A percentile compares a stretch with the other conserved stretches of the same genome.
phyloP scores from a whole-genome alignment of 23 tunicate genomes.

The Clavelina lepadiformis region DNA sequence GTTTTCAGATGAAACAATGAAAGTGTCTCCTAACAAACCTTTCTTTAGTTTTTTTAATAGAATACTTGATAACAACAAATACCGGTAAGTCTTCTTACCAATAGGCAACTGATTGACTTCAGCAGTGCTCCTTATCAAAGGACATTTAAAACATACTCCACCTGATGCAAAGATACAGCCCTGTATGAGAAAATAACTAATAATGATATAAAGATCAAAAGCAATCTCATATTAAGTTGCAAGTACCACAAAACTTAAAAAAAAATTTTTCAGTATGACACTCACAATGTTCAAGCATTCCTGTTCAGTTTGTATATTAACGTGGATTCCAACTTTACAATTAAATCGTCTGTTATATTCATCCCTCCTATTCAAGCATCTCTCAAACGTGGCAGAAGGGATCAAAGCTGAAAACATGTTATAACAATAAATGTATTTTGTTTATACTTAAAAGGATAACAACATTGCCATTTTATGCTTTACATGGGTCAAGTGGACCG shows the following conservation, averaged over 20 bases:
- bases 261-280: background rate
- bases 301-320: conserved; percentile 53
- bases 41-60: too few relatives aligned
- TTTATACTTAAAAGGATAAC: too few relatives aligned
- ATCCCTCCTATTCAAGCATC: conserved; percentile 39
- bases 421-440: too few relatives aligned
- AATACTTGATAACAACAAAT: too few relatives aligned
- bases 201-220: background rate
- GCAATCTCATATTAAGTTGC: background rate
- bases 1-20: background rate
- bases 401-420: conserved; percentile 45
- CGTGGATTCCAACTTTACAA: conserved; percentile 58
- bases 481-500: conserved; percentile 46
- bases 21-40: background rate
- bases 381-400: conserved; percentile 33
- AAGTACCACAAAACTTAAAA: background rate
- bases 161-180: conserved; percentile 63
- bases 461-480: background rate
- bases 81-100: conserved; percentile 15
- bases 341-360: conserved; percentile 28
- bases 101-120: conserved; percentile 22
- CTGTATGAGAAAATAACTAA: conserved; percentile 23
- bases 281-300: conserved; percentile 86
- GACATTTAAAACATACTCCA: conserved; percentile 74
- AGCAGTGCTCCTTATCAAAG: conserved; percentile 38